Base-by-base conservation (phyloP, 2,888 invertebrate genomes). In the Rhaphigaster nebulosa region DNA sequence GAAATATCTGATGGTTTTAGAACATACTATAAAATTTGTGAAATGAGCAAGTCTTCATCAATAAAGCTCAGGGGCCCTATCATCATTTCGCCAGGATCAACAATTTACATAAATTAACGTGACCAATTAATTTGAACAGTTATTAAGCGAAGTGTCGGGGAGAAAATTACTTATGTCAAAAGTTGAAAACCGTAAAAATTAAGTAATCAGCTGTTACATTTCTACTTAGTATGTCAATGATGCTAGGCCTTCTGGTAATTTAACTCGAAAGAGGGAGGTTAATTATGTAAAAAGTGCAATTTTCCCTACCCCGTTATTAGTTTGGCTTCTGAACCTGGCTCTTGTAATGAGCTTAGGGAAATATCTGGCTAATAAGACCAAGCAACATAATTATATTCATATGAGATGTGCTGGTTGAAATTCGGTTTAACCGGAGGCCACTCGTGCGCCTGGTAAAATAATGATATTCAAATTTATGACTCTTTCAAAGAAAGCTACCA, bases 201-300 rank as follows among this genome's bases (percentile, higher is more conserved):
- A 45, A 84, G 84, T n/a, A 84, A 45, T 84, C 84, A 45, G 45
- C 84, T 84, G 45, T 84, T 84, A 84, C 84, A 45, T 45, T 45
- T 45, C 84, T 45, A 84, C 84, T 38, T 20, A 76, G 20, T 84
- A n/a, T 45, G 84, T 41, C 84, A 84, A 84, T 41, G 45, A 84
- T 84, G 4, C 34, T 12, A 84, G 26, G 12, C 84, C 41, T 80
- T 10, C 2, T 3, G 26, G 12, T 45, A 80, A 80, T 80, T 80
- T 23, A 23, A 6, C 41, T 1, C 0, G 13, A n/a, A n/a, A 6
- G 13, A 26, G 84, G 45, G 84, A 26, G 26, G 26, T 12, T 80
- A 84, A 84, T 84, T 84, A 84, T 13, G 26, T 45, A 84, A 84
- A 84, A 84, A 84, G 84, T 84, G 84, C 84, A 84, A 84, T 84